A percentile compares a stretch with the other conserved stretches of the same genome.
Evolutionary conservation across 2,113 vertebrate genomes (phyloP).

Genomic region (Heterotilapia buettikoferi): DNA sequence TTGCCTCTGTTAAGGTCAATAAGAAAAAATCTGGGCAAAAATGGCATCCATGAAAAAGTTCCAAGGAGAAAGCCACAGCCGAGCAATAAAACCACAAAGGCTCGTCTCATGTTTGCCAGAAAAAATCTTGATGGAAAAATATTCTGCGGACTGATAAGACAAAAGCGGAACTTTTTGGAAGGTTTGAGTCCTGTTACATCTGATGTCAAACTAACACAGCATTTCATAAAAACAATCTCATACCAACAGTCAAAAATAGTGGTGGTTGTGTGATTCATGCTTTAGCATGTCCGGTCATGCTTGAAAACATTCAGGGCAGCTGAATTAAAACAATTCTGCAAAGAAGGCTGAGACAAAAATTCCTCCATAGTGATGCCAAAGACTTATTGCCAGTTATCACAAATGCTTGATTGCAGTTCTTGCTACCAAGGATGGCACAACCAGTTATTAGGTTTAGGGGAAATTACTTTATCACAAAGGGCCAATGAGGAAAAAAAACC

Average conservation of each 20-base stretch:
- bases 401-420: background rate
- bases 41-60: background rate
- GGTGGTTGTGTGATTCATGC: background rate
- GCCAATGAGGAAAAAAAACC: accelerated
- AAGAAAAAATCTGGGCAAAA: background rate
- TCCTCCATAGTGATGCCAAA: background rate
- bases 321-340: background rate
- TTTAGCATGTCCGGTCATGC: background rate
- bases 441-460: background rate
- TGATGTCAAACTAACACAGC: background rate
- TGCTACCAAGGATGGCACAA: background rate
- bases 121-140: background rate
- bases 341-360: background rate
- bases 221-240: background rate
- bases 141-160: background rate
- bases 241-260: background rate
- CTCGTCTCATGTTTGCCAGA: background rate
- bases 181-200: background rate
- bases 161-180: background rate
- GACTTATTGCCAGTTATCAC: background rate
- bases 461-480: background rate
- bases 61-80: background rate
- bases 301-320: background rate
- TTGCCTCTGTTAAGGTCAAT: background rate
- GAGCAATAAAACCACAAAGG: background rate